Conservation (phyloP, 2,888 invertebrate genomes). For the Amphipoea oculea region DNA sequence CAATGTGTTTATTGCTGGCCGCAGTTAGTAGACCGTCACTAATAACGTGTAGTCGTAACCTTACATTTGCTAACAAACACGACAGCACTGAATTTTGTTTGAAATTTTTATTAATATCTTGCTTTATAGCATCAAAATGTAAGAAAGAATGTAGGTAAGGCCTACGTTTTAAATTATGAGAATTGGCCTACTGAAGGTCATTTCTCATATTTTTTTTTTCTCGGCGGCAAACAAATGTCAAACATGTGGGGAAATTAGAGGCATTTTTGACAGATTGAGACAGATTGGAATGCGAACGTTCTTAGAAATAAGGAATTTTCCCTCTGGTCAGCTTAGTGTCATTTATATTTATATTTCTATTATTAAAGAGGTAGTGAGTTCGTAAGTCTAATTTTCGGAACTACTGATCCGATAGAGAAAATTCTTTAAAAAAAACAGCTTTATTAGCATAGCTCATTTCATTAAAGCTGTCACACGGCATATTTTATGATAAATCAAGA, state of each 20-base stretch:
- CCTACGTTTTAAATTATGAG: too few species aligned
- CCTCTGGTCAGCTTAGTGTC: not conserved
- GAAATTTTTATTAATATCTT: not conserved
- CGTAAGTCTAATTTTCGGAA: too few species aligned
- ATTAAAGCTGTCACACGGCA: not conserved
- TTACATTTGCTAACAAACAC: slow-evolving; percentile 31
- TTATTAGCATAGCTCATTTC: too few species aligned
- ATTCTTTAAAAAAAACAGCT: not conserved
- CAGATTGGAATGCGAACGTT: too few species aligned
- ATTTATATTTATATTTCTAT: not conserved
- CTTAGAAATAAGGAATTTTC: too few species aligned
- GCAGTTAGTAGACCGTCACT: slow-evolving; percentile 47
- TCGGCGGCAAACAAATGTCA: too few species aligned
- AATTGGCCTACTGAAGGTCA: too few species aligned
- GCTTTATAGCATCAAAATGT: not conserved
- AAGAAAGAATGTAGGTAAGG: too few species aligned
- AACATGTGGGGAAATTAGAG: too few species aligned
- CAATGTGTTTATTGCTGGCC: slow-evolving; percentile 38
- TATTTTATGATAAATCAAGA: not conserved
- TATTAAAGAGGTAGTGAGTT: too few species aligned
- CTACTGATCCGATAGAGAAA: not conserved
- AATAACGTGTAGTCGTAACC: slow-evolving; percentile 41
- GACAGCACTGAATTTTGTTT: slow-evolving; percentile 21
- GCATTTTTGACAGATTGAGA: too few species aligned
- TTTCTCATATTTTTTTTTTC: too few species aligned